A percentile compares a stretch with the other conserved stretches of the same genome.
Evolutionary conservation across 2,797 vertebrate species (phyloP).

Genomic region (Eremophila alpestris): DNA sequence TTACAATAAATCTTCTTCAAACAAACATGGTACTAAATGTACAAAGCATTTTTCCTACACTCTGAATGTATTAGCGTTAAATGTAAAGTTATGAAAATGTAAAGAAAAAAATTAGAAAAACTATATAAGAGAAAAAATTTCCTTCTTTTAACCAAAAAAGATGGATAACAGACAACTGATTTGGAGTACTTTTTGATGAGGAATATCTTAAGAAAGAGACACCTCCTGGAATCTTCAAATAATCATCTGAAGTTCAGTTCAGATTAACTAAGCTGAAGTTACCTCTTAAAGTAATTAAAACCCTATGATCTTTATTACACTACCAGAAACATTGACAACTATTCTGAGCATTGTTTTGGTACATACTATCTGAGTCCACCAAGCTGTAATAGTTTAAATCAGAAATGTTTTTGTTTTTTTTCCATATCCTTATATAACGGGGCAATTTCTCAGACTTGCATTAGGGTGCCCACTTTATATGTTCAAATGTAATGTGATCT

Average conservation of each 20-base stretch:
- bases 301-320: not conserved
- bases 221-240: not conserved
- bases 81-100: not conserved
- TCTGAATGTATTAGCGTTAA: not conserved
- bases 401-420: not conserved
- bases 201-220: not conserved
- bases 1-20: not conserved
- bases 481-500: not conserved
- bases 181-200: not conserved
- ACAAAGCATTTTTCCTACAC: not conserved
- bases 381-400: not conserved
- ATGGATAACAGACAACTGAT: not conserved
- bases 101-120: not conserved
- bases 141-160: not conserved
- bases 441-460: not conserved
- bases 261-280: not conserved
- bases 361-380: not conserved
- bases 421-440: not conserved
- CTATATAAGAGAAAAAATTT: not conserved
- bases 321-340: not conserved
- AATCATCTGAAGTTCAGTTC: not conserved
- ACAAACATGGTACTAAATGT: accelerated
- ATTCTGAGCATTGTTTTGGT: not conserved
- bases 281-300: not conserved
- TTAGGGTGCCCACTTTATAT: not conserved